Percentiles rank a stretch among this genome's conserved stretches.
Conservation (phyloP, 1,140 invertebrate species). For the Brachystomella parvula region DNA sequence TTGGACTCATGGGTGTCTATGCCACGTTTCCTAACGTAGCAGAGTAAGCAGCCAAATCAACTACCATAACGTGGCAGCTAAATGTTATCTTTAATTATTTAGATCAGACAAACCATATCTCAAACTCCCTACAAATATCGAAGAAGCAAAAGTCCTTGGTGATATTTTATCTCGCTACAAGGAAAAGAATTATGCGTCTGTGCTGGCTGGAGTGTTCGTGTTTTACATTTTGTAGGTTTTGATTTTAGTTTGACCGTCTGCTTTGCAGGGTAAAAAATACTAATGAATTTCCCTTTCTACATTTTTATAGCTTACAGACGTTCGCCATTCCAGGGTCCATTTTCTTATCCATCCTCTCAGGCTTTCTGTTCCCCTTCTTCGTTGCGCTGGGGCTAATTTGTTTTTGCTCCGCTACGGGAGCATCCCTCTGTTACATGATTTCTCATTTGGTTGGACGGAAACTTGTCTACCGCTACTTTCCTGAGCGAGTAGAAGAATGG, state of each 20-base stretch:
- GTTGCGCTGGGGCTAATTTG: constrained; percentile 85
- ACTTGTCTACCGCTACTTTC: constrained; percentile 80
- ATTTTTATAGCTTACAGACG: constrained; percentile 76
- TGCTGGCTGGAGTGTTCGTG: constrained; percentile 77
- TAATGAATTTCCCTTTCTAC: constrained; percentile 5
- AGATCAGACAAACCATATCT: constrained; percentile 82
- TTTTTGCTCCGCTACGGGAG: constrained; percentile 90
- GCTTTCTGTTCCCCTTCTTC: constrained; percentile 92
- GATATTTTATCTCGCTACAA: constrained; percentile 85
- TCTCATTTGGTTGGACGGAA: constrained; percentile 80
- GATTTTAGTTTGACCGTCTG: background rate
- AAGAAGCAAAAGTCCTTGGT: constrained; percentile 93
- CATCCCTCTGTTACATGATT: constrained; percentile 88
- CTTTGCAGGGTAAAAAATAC: background rate
- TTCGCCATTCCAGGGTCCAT: constrained; percentile 99
- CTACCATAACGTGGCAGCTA: background rate
- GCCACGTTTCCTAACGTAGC: background rate
- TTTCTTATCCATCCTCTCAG: constrained; percentile 93
- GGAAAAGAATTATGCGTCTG: constrained; percentile 86
- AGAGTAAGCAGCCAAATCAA: background rate
- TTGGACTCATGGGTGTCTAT: background rate
- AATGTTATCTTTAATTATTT: constrained; percentile 26
- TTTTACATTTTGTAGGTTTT: constrained; percentile 88
- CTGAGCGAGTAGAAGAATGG: constrained; percentile 77
- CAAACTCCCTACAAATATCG: constrained; percentile 85